phyloP scores from a whole-genome alignment of 2,113 vertebrate genomes.

The Hucho hucho region DNA sequence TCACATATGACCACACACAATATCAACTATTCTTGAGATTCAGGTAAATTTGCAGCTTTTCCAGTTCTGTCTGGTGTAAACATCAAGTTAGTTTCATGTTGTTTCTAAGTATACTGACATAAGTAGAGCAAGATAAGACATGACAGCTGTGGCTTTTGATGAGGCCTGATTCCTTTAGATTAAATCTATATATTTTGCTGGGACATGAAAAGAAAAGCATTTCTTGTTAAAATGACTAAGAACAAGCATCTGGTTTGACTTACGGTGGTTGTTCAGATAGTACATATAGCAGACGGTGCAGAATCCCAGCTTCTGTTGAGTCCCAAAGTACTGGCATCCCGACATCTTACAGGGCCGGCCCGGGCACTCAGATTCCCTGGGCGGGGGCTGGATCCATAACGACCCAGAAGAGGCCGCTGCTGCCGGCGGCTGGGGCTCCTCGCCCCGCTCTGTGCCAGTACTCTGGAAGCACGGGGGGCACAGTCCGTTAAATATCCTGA shows the following conservation, averaged over 20 bases:
- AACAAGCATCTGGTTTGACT: slow-evolving; percentile 54
- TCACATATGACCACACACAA: neutral
- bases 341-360: slow-evolving; percentile 84
- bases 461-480: slow-evolving; percentile 92
- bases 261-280: slow-evolving; percentile 92
- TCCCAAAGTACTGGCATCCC: slow-evolving; percentile 92
- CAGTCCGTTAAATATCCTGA: slow-evolving; percentile 91
- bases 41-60: neutral
- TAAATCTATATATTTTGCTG: neutral
- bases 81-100: too few species aligned
- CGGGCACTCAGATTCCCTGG: slow-evolving; percentile 54
- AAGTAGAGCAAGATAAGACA: neutral
- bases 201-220: neutral
- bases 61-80: neutral
- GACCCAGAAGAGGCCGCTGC: slow-evolving; percentile 76
- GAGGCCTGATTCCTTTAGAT: neutral
- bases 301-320: slow-evolving; percentile 89
- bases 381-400: slow-evolving; percentile 66
- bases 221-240: neutral
- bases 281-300: slow-evolving; percentile 97
- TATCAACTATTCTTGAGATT: neutral
- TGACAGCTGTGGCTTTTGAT: neutral
- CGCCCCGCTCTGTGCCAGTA: slow-evolving; percentile 71
- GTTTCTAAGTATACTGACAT: too few species aligned
- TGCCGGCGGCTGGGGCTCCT: slow-evolving; percentile 71